These are phyloP conservation scores for Casuarius casuarius DNA, from an alignment of 2,113 vertebrate species.

Conservation along the genomic window DNA sequence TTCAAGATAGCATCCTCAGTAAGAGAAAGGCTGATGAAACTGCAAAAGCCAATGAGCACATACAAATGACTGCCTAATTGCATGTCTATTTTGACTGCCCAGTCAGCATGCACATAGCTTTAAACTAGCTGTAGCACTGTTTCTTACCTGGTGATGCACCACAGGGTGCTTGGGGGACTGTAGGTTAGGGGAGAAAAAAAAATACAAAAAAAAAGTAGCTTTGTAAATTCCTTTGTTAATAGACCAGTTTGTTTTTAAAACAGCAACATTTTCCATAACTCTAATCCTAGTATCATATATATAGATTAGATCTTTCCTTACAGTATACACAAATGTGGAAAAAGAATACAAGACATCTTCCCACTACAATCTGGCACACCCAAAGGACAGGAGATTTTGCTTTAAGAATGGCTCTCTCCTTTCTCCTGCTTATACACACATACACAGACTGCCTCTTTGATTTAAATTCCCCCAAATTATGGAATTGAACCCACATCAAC, in stretches of 20 bases:
- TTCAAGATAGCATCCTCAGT: fast-evolving
- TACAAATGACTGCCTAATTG: neutral
- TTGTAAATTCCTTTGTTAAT: neutral
- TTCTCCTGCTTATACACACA: neutral
- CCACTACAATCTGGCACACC: neutral
- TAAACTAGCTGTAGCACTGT: neutral
- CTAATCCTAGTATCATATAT: neutral
- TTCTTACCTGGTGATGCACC: neutral
- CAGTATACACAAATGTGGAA: neutral
- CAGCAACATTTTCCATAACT: neutral
- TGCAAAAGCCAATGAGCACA: neutral
- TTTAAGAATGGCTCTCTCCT: neutral
- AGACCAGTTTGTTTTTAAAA: neutral
- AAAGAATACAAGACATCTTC: neutral
- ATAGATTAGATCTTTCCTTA: neutral
- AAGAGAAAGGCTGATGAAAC: neutral
- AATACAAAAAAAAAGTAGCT: fast-evolving
- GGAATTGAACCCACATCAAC: neutral
- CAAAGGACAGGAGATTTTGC: neutral
- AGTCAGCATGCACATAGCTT: neutral
- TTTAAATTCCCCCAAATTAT: neutral
- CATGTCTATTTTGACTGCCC: neutral
- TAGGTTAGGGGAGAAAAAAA: neutral
- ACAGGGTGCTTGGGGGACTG: neutral
- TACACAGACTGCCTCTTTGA: neutral